phyloP scores from a whole-genome alignment of 2,113 vertebrate genomes.

The Lepus timidus region DNA sequence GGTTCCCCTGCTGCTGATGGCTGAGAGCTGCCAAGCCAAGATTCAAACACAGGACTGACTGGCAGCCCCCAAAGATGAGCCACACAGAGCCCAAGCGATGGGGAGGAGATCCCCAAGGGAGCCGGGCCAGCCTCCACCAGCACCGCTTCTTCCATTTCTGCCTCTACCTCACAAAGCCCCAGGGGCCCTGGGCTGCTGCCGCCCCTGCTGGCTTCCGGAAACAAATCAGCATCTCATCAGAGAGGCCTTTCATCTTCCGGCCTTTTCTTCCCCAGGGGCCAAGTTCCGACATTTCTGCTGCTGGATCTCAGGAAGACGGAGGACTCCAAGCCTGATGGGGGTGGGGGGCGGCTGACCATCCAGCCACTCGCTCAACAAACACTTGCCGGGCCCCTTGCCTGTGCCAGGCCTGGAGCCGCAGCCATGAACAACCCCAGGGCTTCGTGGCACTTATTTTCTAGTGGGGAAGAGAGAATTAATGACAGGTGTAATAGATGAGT shows the following conservation, averaged over 20 bases:
- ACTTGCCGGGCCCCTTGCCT: background rate
- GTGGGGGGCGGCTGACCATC: too few relatives aligned
- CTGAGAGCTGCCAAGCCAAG: background rate
- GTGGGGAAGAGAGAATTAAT: background rate
- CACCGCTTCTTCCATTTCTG: background rate
- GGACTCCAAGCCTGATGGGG: background rate
- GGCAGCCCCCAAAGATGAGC: background rate
- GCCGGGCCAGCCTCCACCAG: background rate
- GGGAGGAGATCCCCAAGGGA: background rate
- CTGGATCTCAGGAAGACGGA: conserved; percentile 29
- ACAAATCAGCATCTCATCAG: conserved; percentile 75
- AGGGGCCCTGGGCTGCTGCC: background rate
- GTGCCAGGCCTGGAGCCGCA: background rate
- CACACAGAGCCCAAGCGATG: background rate
- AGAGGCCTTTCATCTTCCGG: conserved; percentile 64
- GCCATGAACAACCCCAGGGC: background rate
- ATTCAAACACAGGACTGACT: background rate
- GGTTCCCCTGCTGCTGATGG: too few relatives aligned
- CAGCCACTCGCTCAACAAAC: background rate
- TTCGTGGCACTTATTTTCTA: background rate
- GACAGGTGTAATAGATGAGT: background rate
- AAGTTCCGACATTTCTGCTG: conserved; percentile 46
- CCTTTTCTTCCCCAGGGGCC: background rate
- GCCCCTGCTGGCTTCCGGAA: conserved; percentile 36
- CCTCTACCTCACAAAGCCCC: conserved; percentile 21